Percentiles rank a stretch among this genome's conserved stretches.
phyloP scores from a whole-genome alignment of 2,888 invertebrate genomes.

The Zaprionus bogoriensis region DNA sequence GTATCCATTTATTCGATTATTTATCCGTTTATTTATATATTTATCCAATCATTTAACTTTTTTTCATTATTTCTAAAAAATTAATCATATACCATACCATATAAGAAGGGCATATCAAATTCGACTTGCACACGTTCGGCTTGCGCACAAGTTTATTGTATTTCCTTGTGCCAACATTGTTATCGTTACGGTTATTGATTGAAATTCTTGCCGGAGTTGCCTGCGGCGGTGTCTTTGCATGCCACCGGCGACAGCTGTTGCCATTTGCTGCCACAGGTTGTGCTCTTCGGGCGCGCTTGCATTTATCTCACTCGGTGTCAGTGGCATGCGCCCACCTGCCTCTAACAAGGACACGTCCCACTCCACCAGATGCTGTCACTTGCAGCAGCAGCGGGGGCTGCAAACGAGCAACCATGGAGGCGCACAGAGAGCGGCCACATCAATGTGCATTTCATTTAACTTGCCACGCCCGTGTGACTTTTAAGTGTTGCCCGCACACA shows the following conservation, averaged over 20 bases:
- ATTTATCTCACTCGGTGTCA: constrained; percentile 53
- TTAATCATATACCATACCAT: too few relatives aligned
- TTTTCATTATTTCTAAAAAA: too few relatives aligned
- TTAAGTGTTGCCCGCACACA: constrained; percentile 66
- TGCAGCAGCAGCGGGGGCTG: constrained; percentile 26
- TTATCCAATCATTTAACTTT: too few relatives aligned
- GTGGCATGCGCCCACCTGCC: constrained; percentile 31
- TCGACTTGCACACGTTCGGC: accelerated
- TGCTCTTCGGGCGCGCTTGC: constrained; percentile 25
- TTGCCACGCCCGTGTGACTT: constrained; percentile 77
- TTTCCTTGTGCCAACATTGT: constrained; percentile 56
- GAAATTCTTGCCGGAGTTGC: constrained; percentile 40
- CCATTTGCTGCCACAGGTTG: constrained; percentile 51
- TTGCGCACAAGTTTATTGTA: constrained; percentile 21
- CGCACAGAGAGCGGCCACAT: constrained; percentile 61
- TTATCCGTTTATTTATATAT: too few relatives aligned
- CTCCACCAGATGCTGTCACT: constrained; percentile 40
- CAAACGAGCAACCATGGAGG: constrained; percentile 45
- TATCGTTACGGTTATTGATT: constrained; percentile 75
- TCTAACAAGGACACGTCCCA: constrained; percentile 19
- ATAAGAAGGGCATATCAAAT: constrained; percentile 18
- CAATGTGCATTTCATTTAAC: constrained; percentile 78
- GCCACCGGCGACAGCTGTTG: constrained; percentile 53
- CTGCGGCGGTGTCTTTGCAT: constrained; percentile 36
- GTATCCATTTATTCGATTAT: too few relatives aligned